A percentile compares a stretch with the other conserved stretches of the same genome.
Evolutionary conservation across 2,113 vertebrate species (phyloP).

Genomic region (Coturnix japonica): DNA sequence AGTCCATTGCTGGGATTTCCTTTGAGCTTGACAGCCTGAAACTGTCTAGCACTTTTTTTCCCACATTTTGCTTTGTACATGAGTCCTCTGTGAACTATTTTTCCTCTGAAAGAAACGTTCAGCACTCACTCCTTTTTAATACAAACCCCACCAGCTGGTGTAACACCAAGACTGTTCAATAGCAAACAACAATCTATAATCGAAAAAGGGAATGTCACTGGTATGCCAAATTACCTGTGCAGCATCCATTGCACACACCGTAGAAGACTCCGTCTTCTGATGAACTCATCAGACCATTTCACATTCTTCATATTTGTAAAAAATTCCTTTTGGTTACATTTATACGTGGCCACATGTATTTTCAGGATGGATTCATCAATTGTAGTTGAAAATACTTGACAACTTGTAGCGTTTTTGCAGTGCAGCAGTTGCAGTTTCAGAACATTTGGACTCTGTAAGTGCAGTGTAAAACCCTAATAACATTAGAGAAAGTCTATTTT

Average conservation of each 20-base stretch:
- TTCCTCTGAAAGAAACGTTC: not conserved
- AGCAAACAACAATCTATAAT: not conserved
- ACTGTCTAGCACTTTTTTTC: not conserved
- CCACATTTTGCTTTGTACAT: not conserved
- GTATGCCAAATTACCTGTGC: not conserved
- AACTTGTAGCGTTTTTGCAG: not conserved
- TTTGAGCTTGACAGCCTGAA: not conserved
- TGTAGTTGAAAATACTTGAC: not conserved
- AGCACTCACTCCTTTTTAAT: not conserved
- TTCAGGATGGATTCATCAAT: not conserved
- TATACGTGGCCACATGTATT: not conserved
- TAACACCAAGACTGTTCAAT: not conserved
- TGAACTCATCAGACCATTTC: not conserved
- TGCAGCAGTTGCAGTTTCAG: not conserved
- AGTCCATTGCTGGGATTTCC: not conserved
- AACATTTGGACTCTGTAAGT: not conserved
- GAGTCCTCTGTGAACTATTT: not conserved
- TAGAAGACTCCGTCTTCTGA: not conserved
- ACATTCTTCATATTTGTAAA: not conserved
- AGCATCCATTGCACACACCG: not conserved
- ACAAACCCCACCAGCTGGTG: not conserved
- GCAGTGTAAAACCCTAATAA: not conserved
- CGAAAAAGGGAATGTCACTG: not conserved
- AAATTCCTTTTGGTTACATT: not conserved
- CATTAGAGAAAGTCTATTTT: not conserved